Conservation (phyloP, 2,888 invertebrate genomes). For the Polydrusus cervinus region DNA sequence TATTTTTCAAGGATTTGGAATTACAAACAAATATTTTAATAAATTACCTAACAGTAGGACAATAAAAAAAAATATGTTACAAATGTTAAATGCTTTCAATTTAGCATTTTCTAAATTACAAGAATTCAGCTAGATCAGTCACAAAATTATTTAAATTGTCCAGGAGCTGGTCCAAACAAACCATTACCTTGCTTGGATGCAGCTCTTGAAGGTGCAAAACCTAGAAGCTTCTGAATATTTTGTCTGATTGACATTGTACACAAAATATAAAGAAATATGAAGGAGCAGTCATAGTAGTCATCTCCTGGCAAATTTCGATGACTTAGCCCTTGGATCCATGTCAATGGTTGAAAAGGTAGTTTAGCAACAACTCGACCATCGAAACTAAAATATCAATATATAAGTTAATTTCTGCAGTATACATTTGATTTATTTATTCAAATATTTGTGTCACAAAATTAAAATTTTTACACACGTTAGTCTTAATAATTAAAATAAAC, state of each 20-base stretch:
- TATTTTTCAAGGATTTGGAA: background rate
- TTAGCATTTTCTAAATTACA: background rate
- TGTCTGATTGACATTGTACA: constrained; percentile 99
- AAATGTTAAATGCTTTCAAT: background rate
- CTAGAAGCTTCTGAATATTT: constrained; percentile 97
- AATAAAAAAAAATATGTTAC: background rate
- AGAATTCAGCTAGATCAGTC: background rate
- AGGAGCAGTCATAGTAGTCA: constrained; percentile 98
- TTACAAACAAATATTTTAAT: background rate
- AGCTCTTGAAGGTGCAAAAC: constrained; percentile 97
- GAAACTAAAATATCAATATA: constrained; percentile 78
- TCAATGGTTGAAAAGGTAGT: constrained; percentile 95
- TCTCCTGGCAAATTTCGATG: constrained; percentile 97
- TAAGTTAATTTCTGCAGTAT: too few relatives aligned
- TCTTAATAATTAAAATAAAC: too few relatives aligned
- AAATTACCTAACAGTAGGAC: background rate
- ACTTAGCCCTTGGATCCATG: constrained; percentile 96
- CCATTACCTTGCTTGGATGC: constrained; percentile 96
- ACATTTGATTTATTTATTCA: too few relatives aligned
- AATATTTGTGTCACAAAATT: too few relatives aligned
- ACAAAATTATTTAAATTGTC: constrained; percentile 83
- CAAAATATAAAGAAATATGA: constrained; percentile 98
- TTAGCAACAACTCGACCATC: constrained; percentile 98
- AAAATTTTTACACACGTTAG: too few relatives aligned
- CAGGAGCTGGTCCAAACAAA: constrained; percentile 87